Evolutionary conservation across 2,888 invertebrate genomes (phyloP).

Genomic region (Eretmocerus hayati): DNA sequence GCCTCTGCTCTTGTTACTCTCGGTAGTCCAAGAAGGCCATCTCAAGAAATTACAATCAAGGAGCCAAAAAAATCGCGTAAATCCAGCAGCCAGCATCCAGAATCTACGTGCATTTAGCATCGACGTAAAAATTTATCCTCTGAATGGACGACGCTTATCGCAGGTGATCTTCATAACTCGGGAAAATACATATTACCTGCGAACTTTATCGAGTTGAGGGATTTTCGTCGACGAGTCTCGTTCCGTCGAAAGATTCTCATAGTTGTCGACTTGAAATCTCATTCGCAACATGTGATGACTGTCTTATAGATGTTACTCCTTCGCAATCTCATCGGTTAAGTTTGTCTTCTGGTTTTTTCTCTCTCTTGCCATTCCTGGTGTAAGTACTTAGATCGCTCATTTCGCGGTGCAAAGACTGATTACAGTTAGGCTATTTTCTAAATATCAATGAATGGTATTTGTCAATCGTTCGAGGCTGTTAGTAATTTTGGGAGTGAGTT

Average conservation of each 20-base stretch:
- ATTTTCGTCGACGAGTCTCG: constrained; percentile 17
- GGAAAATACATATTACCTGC: no score
- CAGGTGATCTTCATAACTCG: not conserved
- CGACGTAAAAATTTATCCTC: not conserved
- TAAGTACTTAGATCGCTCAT: constrained; percentile 16
- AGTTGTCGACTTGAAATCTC: no score
- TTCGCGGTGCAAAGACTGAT: constrained; percentile 20
- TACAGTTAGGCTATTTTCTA: constrained; percentile 14
- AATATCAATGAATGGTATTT: no score
- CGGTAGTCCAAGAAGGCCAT: constrained; percentile 71
- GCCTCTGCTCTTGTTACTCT: constrained; percentile 85
- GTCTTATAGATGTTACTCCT: no score
- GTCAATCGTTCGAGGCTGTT: no score
- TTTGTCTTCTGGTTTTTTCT: not conserved
- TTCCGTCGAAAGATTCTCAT: constrained; percentile 1
- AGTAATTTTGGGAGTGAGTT: no score
- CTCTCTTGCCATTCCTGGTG: not conserved
- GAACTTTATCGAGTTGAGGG: constrained; percentile 20
- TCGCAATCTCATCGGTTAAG: constrained; percentile 9
- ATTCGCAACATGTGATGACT: no score
- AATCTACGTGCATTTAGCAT: constrained; percentile 47
- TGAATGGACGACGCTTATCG: constrained; percentile 10
- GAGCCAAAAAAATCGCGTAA: constrained; percentile 54
- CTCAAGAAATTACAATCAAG: constrained; percentile 59
- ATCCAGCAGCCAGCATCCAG: constrained; percentile 67